A percentile compares a stretch with the other conserved stretches of the same genome.
Conservation (phyloP, 2,797 vertebrate genomes). For the Notolepis coatsorum region DNA sequence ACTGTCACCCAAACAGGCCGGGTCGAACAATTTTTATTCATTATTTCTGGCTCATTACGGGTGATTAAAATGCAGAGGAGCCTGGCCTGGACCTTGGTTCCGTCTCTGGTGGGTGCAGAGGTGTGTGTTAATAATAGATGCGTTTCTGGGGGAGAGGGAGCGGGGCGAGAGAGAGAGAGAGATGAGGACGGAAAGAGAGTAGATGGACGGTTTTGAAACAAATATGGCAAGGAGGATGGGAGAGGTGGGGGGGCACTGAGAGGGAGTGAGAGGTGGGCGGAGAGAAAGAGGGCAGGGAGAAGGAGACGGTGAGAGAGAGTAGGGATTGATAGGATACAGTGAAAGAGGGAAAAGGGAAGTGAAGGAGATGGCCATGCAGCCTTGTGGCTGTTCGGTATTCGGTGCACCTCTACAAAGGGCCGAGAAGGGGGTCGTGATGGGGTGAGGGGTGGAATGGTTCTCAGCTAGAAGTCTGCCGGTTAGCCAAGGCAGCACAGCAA, state of each 20-base stretch:
- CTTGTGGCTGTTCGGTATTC: conserved; percentile 61
- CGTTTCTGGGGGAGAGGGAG: conserved; percentile 49
- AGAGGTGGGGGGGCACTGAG: conserved; percentile 38
- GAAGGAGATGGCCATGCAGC: conserved; percentile 52
- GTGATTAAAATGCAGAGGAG: conserved; percentile 74
- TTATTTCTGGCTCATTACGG: conserved; percentile 67
- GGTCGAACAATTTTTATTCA: conserved; percentile 41
- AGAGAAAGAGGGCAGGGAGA: conserved; percentile 38
- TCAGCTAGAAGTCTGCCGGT: conserved; percentile 44
- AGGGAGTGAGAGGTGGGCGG: conserved; percentile 45
- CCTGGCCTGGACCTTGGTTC: conserved; percentile 59
- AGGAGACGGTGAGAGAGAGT: neutral
- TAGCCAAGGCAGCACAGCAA: conserved; percentile 39
- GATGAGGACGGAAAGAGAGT: conserved; percentile 28
- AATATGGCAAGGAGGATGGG: conserved; percentile 42
- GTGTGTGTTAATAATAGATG: conserved; percentile 81
- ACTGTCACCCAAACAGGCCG: conserved; percentile 51
- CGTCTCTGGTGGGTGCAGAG: conserved; percentile 65
- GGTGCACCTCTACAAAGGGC: conserved; percentile 53
- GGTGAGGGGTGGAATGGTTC: conserved; percentile 32
- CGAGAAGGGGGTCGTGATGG: neutral
- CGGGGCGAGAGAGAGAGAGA: conserved; percentile 18
- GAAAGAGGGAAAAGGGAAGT: conserved; percentile 34
- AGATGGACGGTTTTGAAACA: conserved; percentile 69
- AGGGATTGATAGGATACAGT: neutral